Evolutionary conservation across 2,797 vertebrate genomes (phyloP), one percentile per base, ranked within the genome.

Genomic region (Peromyscus eremicus): DNA sequence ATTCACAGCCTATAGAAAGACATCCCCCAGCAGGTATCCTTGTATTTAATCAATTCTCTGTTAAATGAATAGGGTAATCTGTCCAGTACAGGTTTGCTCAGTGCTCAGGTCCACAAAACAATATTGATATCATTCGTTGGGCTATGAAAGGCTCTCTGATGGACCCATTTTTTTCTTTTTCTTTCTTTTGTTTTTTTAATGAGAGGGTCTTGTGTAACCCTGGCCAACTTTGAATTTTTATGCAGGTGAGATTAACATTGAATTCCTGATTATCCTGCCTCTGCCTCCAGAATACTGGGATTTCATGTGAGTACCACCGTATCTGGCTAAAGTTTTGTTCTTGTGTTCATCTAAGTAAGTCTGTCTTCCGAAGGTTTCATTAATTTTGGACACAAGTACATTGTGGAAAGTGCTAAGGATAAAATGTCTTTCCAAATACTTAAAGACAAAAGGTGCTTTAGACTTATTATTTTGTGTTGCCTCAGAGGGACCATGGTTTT

Each of bases 351-450:
- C 89, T 96, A 70, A 75, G 46, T 43, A 11, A 52, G 73, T 96
- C 37, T 83, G 43, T 86, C 19, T 94, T 32, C 25, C 85, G 19
- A 84, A 37, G 10, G 8, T 90, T 95, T 95, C 6, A 25, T 87
- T 92, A 91, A 92, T 91, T 88, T 95, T 37, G 12, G 12, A 81
- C 37, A 57, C 52, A 81, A 87, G 11, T 97, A 55, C 70, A 80
- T 64, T 80, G 43, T 76, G 34, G 52, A 96, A 94, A 85, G 37
- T 87, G 37, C 57, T 94, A 95, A 94, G 70, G 81, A 89, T 95
- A 88, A 93, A 92, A 76, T 85, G 13, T 92, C 43, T 32, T 37
- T 89, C 37, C 29, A 82, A 70, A 89, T 89, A 91, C 73, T 79
- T 17, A 86, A 52, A 94, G 75, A 77, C 21, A 89, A 94, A 90